Evolutionary conservation across 2,888 invertebrate species (phyloP).

Genomic region (Cacoxenus indagator): DNA sequence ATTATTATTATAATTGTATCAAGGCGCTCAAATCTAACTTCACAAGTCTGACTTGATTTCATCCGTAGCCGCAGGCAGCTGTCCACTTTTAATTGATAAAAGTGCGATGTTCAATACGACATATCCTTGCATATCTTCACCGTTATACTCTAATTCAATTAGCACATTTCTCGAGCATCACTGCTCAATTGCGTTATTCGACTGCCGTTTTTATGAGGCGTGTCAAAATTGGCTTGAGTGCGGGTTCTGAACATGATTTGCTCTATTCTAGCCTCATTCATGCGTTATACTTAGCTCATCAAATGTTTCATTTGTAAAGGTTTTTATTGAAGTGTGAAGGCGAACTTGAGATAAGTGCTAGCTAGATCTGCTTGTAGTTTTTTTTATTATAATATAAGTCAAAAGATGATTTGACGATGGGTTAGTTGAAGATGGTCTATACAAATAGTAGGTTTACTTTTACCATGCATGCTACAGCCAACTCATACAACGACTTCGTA

Average conservation of each 20-base stretch:
- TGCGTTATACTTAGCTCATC: slow-evolving; percentile 31
- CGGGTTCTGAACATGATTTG: neutral
- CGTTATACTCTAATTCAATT: slow-evolving; percentile 55
- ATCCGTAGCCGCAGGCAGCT: slow-evolving; percentile 33
- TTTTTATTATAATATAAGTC: too few relatives aligned
- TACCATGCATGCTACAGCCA: too few relatives aligned
- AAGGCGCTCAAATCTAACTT: slow-evolving; percentile 35
- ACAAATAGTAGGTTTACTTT: too few relatives aligned
- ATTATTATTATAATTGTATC: slow-evolving; percentile 55
- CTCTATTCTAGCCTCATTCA: slow-evolving; percentile 22
- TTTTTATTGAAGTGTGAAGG: slow-evolving; percentile 46
- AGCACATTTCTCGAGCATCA: slow-evolving; percentile 36
- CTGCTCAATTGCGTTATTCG: neutral
- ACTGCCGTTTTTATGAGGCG: slow-evolving; percentile 51
- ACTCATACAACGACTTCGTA: too few relatives aligned
- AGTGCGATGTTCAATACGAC: neutral
- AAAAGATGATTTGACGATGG: too few relatives aligned
- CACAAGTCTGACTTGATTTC: slow-evolving; percentile 22
- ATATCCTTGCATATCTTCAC: slow-evolving; percentile 40
- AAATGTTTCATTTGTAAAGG: neutral
- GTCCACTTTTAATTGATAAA: slow-evolving; percentile 29
- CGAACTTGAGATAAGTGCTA: too few relatives aligned
- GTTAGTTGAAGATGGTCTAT: too few relatives aligned
- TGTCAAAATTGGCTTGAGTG: slow-evolving; percentile 39
- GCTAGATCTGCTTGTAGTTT: too few relatives aligned